A percentile compares a stretch with the other conserved stretches of the same genome.
Conservation (phyloP, 2,888 invertebrate genomes). For the Aspidiotus rigidus region DNA sequence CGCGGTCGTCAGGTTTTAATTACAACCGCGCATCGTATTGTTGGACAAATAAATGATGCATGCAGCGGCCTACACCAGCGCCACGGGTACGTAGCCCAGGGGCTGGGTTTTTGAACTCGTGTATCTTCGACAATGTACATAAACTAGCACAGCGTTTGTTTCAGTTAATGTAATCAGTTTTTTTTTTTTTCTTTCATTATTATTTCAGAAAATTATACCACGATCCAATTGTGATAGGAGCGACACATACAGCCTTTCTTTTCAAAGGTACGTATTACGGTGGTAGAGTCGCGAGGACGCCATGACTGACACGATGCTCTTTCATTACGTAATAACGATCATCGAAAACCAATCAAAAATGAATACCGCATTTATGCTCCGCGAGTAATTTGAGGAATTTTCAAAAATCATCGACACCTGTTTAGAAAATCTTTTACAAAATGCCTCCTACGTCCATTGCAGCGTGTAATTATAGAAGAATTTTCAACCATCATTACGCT, state of each 20-base stretch:
- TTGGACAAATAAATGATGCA: background rate
- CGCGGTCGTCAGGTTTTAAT: conserved; percentile 11
- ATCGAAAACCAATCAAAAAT: too few relatives aligned
- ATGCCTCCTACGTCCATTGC: too few relatives aligned
- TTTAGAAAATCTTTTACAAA: too few relatives aligned
- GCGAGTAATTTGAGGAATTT: too few relatives aligned
- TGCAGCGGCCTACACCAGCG: background rate
- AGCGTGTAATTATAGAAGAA: too few relatives aligned
- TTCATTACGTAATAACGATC: too few relatives aligned
- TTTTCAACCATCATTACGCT: too few relatives aligned
- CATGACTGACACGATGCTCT: too few relatives aligned
- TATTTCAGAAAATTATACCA: background rate
- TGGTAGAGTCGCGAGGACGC: too few relatives aligned
- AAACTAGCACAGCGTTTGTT: background rate
- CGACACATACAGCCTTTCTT: background rate
- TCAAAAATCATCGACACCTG: too few relatives aligned
- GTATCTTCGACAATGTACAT: background rate
- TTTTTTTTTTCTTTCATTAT: background rate
- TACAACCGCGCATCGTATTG: background rate
- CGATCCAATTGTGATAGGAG: background rate
- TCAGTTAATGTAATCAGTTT: background rate
- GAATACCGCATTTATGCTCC: too few relatives aligned
- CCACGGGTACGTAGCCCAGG: conserved; percentile 2
- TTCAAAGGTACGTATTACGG: too few relatives aligned
- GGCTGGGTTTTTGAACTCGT: conserved; percentile 4